phyloP scores from a whole-genome alignment of 2,888 invertebrate species.

The Marronus borbonicus region DNA sequence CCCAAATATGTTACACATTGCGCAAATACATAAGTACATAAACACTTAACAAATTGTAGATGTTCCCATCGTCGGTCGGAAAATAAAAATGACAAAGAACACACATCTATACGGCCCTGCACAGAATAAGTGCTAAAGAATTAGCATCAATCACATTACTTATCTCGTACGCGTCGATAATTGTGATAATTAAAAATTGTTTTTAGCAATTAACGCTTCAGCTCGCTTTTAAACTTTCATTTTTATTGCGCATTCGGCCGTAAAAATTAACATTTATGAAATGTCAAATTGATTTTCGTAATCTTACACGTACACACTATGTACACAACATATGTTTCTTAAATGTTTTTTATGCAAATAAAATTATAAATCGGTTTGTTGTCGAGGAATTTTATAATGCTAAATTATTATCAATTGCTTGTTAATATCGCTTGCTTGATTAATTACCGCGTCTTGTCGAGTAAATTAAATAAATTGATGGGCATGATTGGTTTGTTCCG shows the following conservation, averaged over 20 bases:
- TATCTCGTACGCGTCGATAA: conserved; percentile 4
- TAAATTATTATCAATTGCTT: conserved; percentile 7
- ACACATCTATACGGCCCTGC: not conserved
- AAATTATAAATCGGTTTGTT: not conserved
- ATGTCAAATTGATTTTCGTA: conserved; percentile 19
- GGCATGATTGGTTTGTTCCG: too few species aligned
- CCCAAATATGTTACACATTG: too few species aligned
- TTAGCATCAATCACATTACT: conserved; percentile 13
- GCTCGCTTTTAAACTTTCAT: conserved; percentile 28
- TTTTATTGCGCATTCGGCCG: conserved; percentile 21
- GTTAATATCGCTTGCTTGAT: conserved; percentile 2
- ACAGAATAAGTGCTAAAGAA: conserved; percentile 6
- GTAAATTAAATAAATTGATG: too few species aligned
- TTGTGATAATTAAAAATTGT: conserved; percentile 25
- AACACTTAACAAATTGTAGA: too few species aligned
- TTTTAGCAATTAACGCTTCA: conserved; percentile 23
- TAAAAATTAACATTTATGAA: conserved; percentile 23
- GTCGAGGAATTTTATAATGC: not conserved
- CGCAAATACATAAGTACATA: too few species aligned
- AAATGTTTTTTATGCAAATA: not conserved
- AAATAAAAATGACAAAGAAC: not conserved
- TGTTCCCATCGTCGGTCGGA: too few species aligned
- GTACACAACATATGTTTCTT: not conserved
- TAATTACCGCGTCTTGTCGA: not conserved
- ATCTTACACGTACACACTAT: not conserved